phyloP scores from a whole-genome alignment of 2,797 vertebrate genomes.

The Phoxinus dragarum region DNA sequence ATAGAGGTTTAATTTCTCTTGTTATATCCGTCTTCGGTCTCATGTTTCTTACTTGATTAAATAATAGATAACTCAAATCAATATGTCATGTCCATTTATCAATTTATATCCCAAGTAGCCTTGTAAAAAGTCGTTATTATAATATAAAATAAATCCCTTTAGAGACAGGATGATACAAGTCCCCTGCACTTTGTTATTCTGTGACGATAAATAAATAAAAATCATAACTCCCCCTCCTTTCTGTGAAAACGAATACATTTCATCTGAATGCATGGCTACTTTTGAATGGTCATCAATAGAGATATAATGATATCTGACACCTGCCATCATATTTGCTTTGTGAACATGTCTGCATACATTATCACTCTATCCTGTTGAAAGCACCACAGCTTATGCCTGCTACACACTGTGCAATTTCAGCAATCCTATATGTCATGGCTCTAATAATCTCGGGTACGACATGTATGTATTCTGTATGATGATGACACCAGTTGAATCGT shows the following conservation, averaged over 20 bases:
- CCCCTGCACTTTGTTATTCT: conserved; percentile 1
- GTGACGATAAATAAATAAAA: neutral
- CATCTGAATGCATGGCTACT: neutral
- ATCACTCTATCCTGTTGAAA: neutral
- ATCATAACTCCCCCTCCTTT: neutral
- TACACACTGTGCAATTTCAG: no score
- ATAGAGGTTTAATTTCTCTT: neutral
- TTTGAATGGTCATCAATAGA: neutral
- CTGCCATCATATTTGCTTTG: neutral
- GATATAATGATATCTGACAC: neutral
- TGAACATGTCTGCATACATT: neutral
- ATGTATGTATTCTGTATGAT: no score
- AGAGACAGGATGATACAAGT: neutral
- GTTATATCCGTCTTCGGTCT: neutral
- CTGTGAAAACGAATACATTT: neutral
- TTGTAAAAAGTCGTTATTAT: neutral
- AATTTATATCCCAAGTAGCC: neutral
- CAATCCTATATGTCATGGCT: no score
- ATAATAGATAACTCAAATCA: neutral
- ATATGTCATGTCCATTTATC: neutral
- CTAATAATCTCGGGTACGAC: no score
- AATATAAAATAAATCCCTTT: conserved; percentile 14
- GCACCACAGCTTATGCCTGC: no score
- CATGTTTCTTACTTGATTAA: neutral
- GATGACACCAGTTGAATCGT: no score